These are phyloP conservation scores for Heliconius sara DNA, from an alignment of 2,888 invertebrate genomes.

Conservation along the genomic window DNA sequence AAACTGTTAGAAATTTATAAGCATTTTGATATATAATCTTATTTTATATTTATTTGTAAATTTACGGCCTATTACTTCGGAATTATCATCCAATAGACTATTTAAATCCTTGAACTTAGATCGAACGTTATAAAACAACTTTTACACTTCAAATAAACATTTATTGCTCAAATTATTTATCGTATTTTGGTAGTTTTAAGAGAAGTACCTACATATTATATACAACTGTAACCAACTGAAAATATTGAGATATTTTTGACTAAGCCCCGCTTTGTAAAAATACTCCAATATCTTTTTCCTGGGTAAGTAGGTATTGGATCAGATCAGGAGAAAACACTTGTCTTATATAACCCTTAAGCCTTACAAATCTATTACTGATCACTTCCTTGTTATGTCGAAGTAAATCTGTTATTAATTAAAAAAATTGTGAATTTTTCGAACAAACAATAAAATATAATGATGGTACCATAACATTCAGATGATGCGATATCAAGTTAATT, in stretches of 20 bases:
- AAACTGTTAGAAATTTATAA: not conserved
- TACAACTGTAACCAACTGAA: not conserved
- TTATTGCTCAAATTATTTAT: not conserved
- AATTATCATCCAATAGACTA: not conserved
- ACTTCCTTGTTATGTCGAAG: not conserved
- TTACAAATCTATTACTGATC: not conserved
- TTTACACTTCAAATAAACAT: not conserved
- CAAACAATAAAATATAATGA: too few relatives aligned
- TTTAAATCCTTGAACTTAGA: not conserved
- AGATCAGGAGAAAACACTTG: not conserved
- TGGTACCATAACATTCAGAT: too few relatives aligned
- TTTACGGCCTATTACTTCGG: not conserved
- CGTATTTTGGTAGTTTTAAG: not conserved
- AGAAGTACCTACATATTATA: not conserved
- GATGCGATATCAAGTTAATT: too few relatives aligned
- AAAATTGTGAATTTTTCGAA: too few relatives aligned
- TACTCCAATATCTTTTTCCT: not conserved
- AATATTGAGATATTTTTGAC: not conserved
- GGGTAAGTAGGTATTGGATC: not conserved
- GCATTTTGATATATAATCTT: not conserved
- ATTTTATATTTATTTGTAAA: constrained; percentile 2
- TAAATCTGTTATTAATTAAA: too few relatives aligned
- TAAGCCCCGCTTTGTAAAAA: too few relatives aligned
- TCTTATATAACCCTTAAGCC: too few relatives aligned
- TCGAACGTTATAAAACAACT: not conserved